Percentiles rank a stretch among this genome's conserved stretches.
These are phyloP conservation scores for Holothuria glaberrima DNA, from an alignment of 35 echinoderm and acorn worm species.

Conservation along the genomic window DNA sequence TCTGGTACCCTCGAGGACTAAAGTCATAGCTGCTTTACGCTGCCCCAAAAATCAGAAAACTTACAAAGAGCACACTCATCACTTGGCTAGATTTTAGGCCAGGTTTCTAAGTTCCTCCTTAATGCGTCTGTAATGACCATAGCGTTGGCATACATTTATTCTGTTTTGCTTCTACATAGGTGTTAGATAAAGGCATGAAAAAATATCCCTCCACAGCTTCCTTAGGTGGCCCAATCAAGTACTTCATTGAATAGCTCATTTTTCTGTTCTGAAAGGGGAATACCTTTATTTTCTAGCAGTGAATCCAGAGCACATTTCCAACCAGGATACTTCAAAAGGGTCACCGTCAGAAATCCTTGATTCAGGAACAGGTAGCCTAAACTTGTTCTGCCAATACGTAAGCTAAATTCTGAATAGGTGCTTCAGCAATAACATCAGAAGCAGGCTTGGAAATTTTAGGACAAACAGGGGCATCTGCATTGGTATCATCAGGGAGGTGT, in stretches of 20 bases:
- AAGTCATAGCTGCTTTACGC: neutral
- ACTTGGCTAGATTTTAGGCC: conserved; percentile 9
- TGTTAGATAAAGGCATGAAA: neutral
- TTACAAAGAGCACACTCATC: neutral
- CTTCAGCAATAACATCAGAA: neutral
- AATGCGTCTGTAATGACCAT: neutral
- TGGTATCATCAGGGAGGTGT: no score
- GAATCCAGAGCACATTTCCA: no score
- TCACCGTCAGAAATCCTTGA: neutral
- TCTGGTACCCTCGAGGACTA: neutral
- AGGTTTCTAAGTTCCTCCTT: neutral
- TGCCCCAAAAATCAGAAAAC: conserved; percentile 9
- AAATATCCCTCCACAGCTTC: conserved; percentile 67
- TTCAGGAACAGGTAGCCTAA: neutral
- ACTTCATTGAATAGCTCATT: conserved; percentile 63
- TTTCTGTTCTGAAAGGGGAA: conserved; percentile 57
- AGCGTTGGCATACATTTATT: neutral
- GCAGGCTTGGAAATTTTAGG: neutral
- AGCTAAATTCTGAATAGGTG: neutral
- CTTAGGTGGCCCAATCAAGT: conserved; percentile 48
- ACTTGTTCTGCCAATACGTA: no score
- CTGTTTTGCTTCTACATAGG: neutral
- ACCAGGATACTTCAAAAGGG: no score
- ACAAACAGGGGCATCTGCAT: neutral
- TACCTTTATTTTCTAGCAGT: conserved; percentile 52